Base-by-base conservation (phyloP, 2,113 vertebrate species). In the Actenoides lindsayi region DNA sequence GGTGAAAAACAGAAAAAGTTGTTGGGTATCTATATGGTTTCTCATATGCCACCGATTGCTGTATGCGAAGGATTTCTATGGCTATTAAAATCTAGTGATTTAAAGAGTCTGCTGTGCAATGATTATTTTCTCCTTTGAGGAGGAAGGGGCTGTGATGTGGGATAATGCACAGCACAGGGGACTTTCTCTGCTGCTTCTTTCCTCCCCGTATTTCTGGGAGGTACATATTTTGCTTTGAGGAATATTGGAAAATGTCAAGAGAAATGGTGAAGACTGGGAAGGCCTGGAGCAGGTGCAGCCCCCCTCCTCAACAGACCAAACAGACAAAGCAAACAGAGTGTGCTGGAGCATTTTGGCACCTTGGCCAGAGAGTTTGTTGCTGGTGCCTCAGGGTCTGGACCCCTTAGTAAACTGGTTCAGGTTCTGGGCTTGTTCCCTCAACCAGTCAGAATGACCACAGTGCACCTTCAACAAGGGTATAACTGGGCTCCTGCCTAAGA, bases 11-110 rank as follows among this genome's bases (percentile, higher is more conserved):
- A 67, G 70, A 84, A 83, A 67, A 84, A 41, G 6, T 71, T 73
- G 69, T 78, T 92, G 10, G 24, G 56, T 93, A 48, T 93, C 91
- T 93, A 19, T 46, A 46, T 71, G 92, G 85, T 94, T 96, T 95
- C 89, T 93, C 88, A 39, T 69, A 73, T 56, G 73, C 63, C 82
- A 79, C 87, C 88, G 83, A 84, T 70, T 95, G 94, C 78, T 97
- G 83, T 97, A 90, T 21, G 16, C 64, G 92, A 74, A 87, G 70
- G 84, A 90, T 92, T 94, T 94, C 59, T 96, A 94, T 93, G 90
- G 74, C 89, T 95, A 96, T 97, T 97, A 97, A 97, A 97, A 90
- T 83, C 21, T 87, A 96, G 91, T 87, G 80, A 87, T 92, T 92
- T 89, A 95, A 95, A 77, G 68, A 92, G 42, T 80, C 19, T 4